Conservation (phyloP, 2,113 vertebrate genomes). For the Alaudala cheleensis region DNA sequence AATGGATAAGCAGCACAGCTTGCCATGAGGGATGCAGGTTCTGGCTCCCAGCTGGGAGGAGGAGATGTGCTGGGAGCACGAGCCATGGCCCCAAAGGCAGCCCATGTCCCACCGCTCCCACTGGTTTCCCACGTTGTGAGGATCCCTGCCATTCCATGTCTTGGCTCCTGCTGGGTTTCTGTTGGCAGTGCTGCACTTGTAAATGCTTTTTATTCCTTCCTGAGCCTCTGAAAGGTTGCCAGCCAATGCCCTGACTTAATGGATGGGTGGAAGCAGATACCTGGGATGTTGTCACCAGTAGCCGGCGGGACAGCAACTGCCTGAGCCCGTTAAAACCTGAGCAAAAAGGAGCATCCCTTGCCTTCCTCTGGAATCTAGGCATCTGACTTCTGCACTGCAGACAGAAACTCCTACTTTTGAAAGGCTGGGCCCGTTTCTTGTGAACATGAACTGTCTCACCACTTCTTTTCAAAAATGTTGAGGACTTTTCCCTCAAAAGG, state of each 20-base stretch:
- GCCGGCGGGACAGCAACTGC: not conserved
- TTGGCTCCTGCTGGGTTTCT: conserved; percentile 38
- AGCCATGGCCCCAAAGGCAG: not conserved
- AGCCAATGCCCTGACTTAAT: not conserved
- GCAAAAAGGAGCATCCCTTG: not conserved
- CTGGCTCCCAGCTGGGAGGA: not conserved
- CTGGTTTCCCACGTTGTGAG: not conserved
- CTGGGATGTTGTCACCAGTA: not conserved
- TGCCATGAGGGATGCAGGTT: not conserved
- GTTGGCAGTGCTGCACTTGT: not conserved
- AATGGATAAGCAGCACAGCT: not conserved
- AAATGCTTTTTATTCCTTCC: conserved; percentile 22
- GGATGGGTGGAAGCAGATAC: conserved; percentile 27
- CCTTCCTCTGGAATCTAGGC: not conserved
- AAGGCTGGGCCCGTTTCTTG: not conserved
- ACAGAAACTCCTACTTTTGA: not conserved
- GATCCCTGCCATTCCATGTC: not conserved
- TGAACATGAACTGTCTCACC: not conserved
- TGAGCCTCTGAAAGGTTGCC: conserved; percentile 1
- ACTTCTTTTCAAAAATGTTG: fast-evolving
- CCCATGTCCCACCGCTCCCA: not conserved
- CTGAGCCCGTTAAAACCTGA: not conserved
- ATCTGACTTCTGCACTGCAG: not conserved
- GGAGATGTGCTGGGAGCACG: not conserved
- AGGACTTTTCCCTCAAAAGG: not conserved